Percentiles rank a stretch among this genome's conserved stretches.
phyloP scores from a whole-genome alignment of 2,113 vertebrate genomes.

The Heterochromis multidens region DNA sequence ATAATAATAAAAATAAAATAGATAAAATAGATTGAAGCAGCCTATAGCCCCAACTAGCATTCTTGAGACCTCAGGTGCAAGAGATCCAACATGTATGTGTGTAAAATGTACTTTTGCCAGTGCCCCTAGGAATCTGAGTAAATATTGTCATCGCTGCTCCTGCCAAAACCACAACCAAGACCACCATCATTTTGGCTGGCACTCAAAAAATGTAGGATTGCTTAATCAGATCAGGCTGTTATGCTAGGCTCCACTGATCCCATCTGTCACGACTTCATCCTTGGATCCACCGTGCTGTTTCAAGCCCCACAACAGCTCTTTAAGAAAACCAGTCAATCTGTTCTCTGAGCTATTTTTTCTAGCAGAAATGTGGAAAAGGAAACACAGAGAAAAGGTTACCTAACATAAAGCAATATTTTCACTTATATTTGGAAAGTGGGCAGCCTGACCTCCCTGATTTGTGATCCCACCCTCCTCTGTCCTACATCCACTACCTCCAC shows the following conservation, averaged over 20 bases:
- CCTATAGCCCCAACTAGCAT: background rate
- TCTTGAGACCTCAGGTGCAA: slow-evolving; percentile 13
- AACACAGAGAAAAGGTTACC: background rate
- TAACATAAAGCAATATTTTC: background rate
- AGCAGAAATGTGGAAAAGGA: background rate
- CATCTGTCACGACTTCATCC: slow-evolving; percentile 67
- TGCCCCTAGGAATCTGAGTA: background rate
- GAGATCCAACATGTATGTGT: background rate
- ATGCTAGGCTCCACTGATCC: slow-evolving; percentile 47
- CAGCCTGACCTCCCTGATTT: background rate
- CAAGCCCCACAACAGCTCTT: slow-evolving; percentile 49
- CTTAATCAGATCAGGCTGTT: slow-evolving; percentile 43
- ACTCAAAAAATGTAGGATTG: slow-evolving; percentile 10
- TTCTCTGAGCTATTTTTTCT: slow-evolving; percentile 50
- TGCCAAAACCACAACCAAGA: slow-evolving; percentile 3
- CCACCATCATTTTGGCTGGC: slow-evolving; percentile 12
- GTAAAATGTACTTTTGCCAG: background rate
- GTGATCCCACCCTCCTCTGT: background rate
- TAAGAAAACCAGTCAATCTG: slow-evolving; percentile 66
- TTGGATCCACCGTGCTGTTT: slow-evolving; percentile 39
- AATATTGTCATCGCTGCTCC: background rate
- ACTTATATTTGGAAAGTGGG: background rate
- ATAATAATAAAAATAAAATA: no score
- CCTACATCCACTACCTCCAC: background rate
- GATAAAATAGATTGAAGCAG: slow-evolving; percentile 10